These are phyloP conservation scores for Poecilia latipinna DNA, from an alignment of 2,113 vertebrate species.

Conservation along the genomic window DNA sequence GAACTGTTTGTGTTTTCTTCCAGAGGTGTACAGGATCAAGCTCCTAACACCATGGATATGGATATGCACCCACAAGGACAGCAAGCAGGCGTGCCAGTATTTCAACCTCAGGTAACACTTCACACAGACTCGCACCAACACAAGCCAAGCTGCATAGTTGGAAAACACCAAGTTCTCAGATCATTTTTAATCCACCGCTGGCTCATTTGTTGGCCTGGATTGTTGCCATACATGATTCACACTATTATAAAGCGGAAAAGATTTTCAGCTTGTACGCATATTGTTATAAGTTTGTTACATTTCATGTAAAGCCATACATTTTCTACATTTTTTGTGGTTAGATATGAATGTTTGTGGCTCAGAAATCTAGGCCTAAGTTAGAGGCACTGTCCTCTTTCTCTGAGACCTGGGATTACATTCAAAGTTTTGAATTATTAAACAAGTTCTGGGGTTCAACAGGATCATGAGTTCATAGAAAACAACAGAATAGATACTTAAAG, in stretches of 20 bases:
- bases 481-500: background rate
- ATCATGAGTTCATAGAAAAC: background rate
- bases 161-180: background rate
- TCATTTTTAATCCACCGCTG: background rate
- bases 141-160: background rate
- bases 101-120: slow-evolving; percentile 89
- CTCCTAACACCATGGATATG: slow-evolving; percentile 90
- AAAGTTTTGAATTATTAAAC: background rate
- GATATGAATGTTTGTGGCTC: background rate
- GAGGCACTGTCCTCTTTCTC: background rate
- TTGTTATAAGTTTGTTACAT: background rate
- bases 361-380: background rate
- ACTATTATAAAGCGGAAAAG: no score
- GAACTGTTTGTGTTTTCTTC: slow-evolving; percentile 33
- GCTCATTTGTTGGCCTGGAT: background rate
- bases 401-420: background rate
- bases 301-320: background rate
- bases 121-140: background rate
- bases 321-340: background rate
- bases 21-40: slow-evolving; percentile 78
- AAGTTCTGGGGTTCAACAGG: background rate
- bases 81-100: slow-evolving; percentile 85
- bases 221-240: background rate
- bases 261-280: background rate
- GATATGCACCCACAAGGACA: slow-evolving; percentile 91